phyloP scores from a whole-genome alignment of 2,888 invertebrate genomes.

The Hybos culiciformis region DNA sequence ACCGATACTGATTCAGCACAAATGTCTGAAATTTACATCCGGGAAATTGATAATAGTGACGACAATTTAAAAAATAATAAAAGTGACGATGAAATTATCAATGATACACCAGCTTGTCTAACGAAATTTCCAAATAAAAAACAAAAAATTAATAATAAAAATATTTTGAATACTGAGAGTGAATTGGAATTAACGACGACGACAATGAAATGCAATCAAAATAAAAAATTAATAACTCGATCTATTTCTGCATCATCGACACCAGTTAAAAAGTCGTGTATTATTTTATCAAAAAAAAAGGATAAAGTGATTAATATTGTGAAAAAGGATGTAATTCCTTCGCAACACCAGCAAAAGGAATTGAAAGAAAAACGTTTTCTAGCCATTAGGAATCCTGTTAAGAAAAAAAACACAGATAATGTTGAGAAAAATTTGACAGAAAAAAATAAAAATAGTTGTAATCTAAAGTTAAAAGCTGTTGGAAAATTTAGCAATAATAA shows the following conservation, averaged over 20 bases:
- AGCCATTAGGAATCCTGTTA: no score
- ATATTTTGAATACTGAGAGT: slow-evolving; percentile 26
- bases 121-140: slow-evolving; percentile 44
- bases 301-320: slow-evolving; percentile 10
- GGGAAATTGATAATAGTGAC: slow-evolving; percentile 31
- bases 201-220: slow-evolving; percentile 17
- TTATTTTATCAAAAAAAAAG: slow-evolving; percentile 11
- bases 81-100: slow-evolving; percentile 3
- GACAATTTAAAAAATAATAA: slow-evolving; percentile 20
- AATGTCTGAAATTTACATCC: slow-evolving; percentile 48
- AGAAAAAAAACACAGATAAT: not conserved
- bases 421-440: not conserved
- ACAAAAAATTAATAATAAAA: slow-evolving; percentile 31
- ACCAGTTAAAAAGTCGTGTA: slow-evolving; percentile 16
- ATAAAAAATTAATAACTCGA: slow-evolving; percentile 19
- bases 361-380: no score
- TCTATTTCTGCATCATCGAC: slow-evolving; percentile 24
- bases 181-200: slow-evolving; percentile 33
- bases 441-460: not conserved
- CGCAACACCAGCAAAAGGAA: no score
- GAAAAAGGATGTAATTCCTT: slow-evolving; percentile 9
- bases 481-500: not conserved
- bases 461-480: no score
- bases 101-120: slow-evolving; percentile 11
- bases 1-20: slow-evolving; percentile 29